phyloP scores from a whole-genome alignment of 2,888 invertebrate genomes.

The Tachina lurida region DNA sequence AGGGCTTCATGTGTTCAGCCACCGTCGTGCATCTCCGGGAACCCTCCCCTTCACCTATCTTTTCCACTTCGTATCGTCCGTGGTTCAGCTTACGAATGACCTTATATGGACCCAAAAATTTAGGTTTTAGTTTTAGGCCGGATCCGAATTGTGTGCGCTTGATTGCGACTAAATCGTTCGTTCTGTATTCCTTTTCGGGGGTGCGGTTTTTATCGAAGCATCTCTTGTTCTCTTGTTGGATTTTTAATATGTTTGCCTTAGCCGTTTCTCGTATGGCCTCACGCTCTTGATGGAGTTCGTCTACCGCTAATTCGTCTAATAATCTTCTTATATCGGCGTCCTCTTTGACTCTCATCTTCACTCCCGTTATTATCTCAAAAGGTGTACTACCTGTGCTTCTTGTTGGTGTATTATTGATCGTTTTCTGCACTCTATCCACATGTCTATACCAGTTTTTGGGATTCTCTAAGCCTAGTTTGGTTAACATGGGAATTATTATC shows the following conservation, averaged over 20 bases:
- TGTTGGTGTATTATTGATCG: too few species aligned
- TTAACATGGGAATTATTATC: too few species aligned
- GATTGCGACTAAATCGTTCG: constrained; percentile 48
- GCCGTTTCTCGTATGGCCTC: constrained; percentile 7
- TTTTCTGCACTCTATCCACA: too few species aligned
- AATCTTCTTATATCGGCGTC: not conserved
- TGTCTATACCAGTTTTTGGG: too few species aligned
- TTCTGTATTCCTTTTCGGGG: constrained; percentile 13
- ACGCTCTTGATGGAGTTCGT: not conserved
- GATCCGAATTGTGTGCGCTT: constrained; percentile 61
- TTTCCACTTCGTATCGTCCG: constrained; percentile 40
- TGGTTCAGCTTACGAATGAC: too few species aligned
- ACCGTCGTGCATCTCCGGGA: constrained; percentile 17
- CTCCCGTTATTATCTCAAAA: not conserved
- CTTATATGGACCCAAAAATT: too few species aligned
- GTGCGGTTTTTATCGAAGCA: constrained; percentile 24
- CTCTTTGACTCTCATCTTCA: not conserved
- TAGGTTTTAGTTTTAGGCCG: constrained; percentile 35
- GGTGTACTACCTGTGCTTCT: too few species aligned
- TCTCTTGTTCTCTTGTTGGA: too few species aligned
- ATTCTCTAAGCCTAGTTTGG: too few species aligned
- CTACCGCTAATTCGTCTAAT: not conserved
- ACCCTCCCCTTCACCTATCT: constrained; percentile 51
- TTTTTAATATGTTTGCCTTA: not conserved
- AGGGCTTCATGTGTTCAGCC: constrained; percentile 55